Evolutionary conservation across 2,797 vertebrate genomes (phyloP).

Genomic region (Allobates femoralis): DNA sequence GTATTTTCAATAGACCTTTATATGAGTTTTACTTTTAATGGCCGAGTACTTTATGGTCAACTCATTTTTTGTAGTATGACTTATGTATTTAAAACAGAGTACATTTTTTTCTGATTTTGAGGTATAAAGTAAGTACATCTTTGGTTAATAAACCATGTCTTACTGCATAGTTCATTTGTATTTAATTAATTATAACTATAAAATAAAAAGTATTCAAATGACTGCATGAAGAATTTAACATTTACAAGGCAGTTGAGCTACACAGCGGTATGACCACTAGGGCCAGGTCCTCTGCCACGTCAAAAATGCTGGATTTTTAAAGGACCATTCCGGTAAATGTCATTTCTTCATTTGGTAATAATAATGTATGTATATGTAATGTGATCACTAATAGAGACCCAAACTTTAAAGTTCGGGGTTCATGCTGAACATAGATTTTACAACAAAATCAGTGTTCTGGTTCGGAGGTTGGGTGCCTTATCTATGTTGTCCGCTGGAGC

Average conservation of each 20-base stretch:
- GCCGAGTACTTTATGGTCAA: neutral
- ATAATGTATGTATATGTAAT: too few species aligned
- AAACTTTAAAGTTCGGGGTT: too few species aligned
- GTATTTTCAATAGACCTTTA: slow-evolving; percentile 31
- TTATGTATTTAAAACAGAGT: neutral
- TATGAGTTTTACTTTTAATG: slow-evolving; percentile 23
- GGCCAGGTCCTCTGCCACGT: neutral
- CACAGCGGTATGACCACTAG: neutral
- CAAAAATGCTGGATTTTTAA: too few species aligned
- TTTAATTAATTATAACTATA: neutral
- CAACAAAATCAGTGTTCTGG: too few species aligned
- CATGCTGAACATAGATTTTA: too few species aligned
- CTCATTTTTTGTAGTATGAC: neutral
- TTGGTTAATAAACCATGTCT: neutral
- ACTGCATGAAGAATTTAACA: neutral
- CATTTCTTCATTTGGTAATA: too few species aligned
- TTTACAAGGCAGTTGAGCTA: neutral
- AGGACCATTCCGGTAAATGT: too few species aligned
- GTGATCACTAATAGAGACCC: too few species aligned
- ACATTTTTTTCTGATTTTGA: neutral
- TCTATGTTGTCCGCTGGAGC: too few species aligned
- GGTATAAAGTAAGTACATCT: neutral
- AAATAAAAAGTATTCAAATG: neutral
- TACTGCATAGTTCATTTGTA: neutral
- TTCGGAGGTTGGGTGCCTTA: too few species aligned